These are phyloP conservation scores for Drosophila teissieri DNA, from an alignment of 1,140 invertebrate genomes.

Conservation along the genomic window DNA sequence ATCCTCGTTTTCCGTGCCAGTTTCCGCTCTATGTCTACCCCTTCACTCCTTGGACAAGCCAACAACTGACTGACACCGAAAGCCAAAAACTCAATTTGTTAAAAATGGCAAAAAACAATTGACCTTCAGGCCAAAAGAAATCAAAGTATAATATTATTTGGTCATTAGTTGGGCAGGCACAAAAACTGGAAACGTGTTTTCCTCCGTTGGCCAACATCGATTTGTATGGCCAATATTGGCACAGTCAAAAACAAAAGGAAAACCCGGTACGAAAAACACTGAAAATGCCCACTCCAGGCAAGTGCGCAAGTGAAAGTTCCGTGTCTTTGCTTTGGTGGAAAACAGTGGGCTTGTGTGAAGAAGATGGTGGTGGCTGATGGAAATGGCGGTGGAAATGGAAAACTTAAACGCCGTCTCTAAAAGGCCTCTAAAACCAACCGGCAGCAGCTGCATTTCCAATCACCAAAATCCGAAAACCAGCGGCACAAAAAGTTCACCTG, in stretches of 20 bases:
- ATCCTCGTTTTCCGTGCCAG: slow-evolving; percentile 21
- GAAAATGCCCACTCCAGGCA: slow-evolving; percentile 43
- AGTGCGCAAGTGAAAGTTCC: slow-evolving; percentile 77
- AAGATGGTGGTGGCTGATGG: slow-evolving; percentile 45
- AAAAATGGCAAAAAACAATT: slow-evolving; percentile 61
- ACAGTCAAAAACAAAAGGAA: slow-evolving; percentile 36
- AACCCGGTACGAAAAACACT: slow-evolving; percentile 25
- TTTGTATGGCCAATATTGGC: slow-evolving; percentile 60
- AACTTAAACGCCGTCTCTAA: slow-evolving; percentile 64
- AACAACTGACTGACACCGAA: slow-evolving; percentile 20
- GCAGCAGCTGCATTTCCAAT: slow-evolving; percentile 46
- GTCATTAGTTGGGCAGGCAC: slow-evolving; percentile 65
- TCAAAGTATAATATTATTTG: slow-evolving; percentile 77
- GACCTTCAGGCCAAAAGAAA: slow-evolving; percentile 74
- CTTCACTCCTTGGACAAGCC: slow-evolving; percentile 1
- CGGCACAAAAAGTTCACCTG: slow-evolving; percentile 62
- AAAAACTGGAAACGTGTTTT: slow-evolving; percentile 56
- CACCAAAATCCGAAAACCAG: slow-evolving; percentile 38
- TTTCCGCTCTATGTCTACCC: slow-evolving; percentile 28
- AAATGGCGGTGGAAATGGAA: slow-evolving; percentile 75
- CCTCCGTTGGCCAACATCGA: slow-evolving; percentile 20
- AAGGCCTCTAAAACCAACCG: slow-evolving; percentile 56
- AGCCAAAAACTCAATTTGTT: slow-evolving; percentile 59
- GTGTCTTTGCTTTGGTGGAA: slow-evolving; percentile 39
- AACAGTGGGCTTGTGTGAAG: slow-evolving; percentile 54